Base-by-base conservation (phyloP, 2,888 invertebrate genomes). In the Melanostoma scalare region DNA sequence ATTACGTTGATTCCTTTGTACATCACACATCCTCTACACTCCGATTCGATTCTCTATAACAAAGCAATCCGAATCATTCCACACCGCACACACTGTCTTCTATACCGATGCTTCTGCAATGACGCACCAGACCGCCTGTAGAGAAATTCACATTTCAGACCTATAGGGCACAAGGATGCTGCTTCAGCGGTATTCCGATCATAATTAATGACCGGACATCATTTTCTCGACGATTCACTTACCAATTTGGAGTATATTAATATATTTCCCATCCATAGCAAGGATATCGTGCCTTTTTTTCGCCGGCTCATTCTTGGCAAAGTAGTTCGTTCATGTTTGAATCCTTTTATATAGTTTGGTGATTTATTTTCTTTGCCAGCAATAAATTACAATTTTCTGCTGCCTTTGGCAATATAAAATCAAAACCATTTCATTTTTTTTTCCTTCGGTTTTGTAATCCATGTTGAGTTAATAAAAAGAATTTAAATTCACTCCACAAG, bases 201-300 rank as follows among this genome's bases (percentile, higher is more conserved):
- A 78, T 77, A 82, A 82, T 78, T 78, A 82, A 78, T 73, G 82
- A 78, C 82, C 78, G 78, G 82, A 73, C 82, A 82, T 82, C 63
- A 82, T 82, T 82, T 82, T 69, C 56, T 74, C 82, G 78, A 82
- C 78, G 82, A 82, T 82, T 78, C 82, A 78, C 82, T 82, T 74
- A 82, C 78, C 82, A 78, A 82, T 82, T 82, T 82, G 82, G 82
- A 82, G 78, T 78, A 78, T 82, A 82, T 82, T 82, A 82, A 82
- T 69, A 69, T 69, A 63, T 75, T 76, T 76, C 71, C 55, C 67
- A 31, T 38, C 35, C 40, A 69, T 40, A 58, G 30, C 73, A 68
- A 44, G 69, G 63, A 71, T 69, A 68, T 63, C 52, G 2, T 10
- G 3, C 31, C 30, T n/a, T 44, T 60, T 63, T 42, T 10, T 44